These are phyloP conservation scores for Globodera ellingtonae DNA, from an alignment of 1,140 invertebrate genomes.

Conservation along the genomic window DNA sequence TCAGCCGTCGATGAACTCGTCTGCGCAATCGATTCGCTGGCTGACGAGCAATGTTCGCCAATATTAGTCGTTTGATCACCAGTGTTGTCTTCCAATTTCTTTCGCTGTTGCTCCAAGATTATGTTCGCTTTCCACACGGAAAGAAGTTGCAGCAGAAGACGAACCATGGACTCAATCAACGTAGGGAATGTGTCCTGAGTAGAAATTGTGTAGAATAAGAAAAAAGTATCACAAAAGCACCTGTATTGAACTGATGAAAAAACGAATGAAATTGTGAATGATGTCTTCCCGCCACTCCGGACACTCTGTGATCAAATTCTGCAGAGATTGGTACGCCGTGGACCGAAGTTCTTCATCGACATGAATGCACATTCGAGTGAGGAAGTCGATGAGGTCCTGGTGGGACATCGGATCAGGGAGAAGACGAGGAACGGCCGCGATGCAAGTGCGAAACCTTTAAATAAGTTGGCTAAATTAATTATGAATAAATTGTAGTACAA, in stretches of 20 bases:
- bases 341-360: conserved; percentile 72
- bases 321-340: conserved; percentile 90
- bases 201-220: neutral
- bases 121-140: conserved; percentile 87
- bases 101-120: conserved; percentile 59
- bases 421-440: conserved; percentile 92
- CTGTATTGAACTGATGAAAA: conserved; percentile 55
- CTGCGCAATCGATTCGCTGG: conserved; percentile 16
- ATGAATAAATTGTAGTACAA: conserved; percentile 65
- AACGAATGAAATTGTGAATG: conserved; percentile 71
- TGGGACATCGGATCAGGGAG: conserved; percentile 95
- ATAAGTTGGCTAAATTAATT: neutral
- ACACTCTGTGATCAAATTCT: conserved; percentile 92
- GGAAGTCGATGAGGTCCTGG: conserved; percentile 81
- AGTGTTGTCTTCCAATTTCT: conserved; percentile 15
- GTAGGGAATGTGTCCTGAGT: conserved; percentile 77
- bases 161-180: conserved; percentile 87
- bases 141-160: conserved; percentile 87
- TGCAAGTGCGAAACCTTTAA: conserved; percentile 84
- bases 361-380: conserved; percentile 83
- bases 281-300: conserved; percentile 96
- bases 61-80: conserved; percentile 11
- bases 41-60: neutral
- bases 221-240: conserved; percentile 46
- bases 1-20: neutral